Base-by-base conservation (phyloP, 2,797 vertebrate genomes). In the Vireo griseus region DNA sequence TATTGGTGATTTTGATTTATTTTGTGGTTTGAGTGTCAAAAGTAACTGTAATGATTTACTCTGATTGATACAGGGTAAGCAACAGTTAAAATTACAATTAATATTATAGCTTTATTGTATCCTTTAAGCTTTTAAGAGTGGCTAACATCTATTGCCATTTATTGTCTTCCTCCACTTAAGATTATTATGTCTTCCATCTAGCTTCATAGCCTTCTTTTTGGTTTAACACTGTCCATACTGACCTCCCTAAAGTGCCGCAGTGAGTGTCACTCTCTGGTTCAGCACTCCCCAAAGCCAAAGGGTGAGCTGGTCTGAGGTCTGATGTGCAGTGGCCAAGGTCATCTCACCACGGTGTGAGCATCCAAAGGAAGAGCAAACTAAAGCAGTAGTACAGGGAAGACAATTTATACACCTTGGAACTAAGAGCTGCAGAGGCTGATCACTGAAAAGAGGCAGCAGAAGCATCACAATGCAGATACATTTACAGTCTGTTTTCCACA, bases 81-180 rank as follows among this genome's bases (percentile, higher is more conserved):
- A 97, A 95, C 75, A 67, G 68, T 95, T 96, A 95, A 95, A 96
- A 94, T 85, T 88, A 48, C 92, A 87, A 93, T 94, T 96, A 77
- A 91, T 74, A n/a, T 74, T 81, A 52, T 10, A 80, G 61, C 86
- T 95, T 96, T 74, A 65, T 92, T 94, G 79, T 48, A 42, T 93
- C 50, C 67, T 91, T 76, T 39, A 87, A 91, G 62, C 80, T 79
- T 69, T 13, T 66, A 92, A 87, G 86, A 94, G 61, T 61, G 37
- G 28, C 48, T 67, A 88, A 75, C 69, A 71, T 76, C 50, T 72
- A 68, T 62, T 91, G 76, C 61, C 85, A 80, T 96, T 94, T 90
- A 81, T 45, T 95, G 54, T 94, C 88, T 90, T 92, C 69, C 54
- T 89, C 42, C 33, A 61, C 28, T 92, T 82, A 77, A 83, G 71